phyloP scores from a whole-genome alignment of 2,797 vertebrate genomes.

The Gobio occitaniae region DNA sequence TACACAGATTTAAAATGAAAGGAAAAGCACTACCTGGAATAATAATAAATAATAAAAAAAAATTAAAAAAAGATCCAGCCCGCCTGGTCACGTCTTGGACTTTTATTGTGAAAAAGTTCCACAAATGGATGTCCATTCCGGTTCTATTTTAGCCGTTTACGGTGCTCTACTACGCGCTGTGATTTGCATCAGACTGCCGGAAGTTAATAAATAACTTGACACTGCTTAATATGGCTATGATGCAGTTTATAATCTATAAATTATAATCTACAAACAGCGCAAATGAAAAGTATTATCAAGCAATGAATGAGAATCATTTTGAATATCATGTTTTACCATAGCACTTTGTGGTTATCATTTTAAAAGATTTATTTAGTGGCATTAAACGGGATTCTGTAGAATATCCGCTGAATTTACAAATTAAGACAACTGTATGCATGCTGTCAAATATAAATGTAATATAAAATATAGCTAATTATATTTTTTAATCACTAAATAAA shows the following conservation, averaged over 20 bases:
- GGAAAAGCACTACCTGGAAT: not conserved
- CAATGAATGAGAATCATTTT: not conserved
- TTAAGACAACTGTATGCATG: not conserved
- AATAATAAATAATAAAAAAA: too few relatives aligned
- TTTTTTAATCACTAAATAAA: not conserved
- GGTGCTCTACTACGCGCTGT: conserved; percentile 55
- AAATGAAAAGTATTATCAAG: not conserved
- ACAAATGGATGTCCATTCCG: conserved; percentile 81
- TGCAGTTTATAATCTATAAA: not conserved
- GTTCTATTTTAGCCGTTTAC: conserved; percentile 76
- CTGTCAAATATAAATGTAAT: not conserved
- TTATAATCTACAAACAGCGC: conserved; percentile 13
- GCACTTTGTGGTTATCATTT: too few relatives aligned
- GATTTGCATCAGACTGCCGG: conserved; percentile 71
- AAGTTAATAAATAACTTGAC: conserved; percentile 70
- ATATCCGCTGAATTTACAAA: not conserved
- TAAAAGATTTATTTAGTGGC: too few relatives aligned
- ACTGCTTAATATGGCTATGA: conserved; percentile 40
- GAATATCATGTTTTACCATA: not conserved
- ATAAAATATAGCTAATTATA: not conserved
- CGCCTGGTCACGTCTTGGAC: not conserved
- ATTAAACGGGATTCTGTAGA: not conserved
- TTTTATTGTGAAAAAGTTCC: conserved; percentile 77
- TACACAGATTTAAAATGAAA: not conserved
- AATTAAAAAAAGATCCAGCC: not conserved